A percentile compares a stretch with the other conserved stretches of the same genome.
These are phyloP conservation scores for Saimiri boliviensis DNA, from an alignment of 2,113 vertebrate genomes.

Conservation along the genomic window DNA sequence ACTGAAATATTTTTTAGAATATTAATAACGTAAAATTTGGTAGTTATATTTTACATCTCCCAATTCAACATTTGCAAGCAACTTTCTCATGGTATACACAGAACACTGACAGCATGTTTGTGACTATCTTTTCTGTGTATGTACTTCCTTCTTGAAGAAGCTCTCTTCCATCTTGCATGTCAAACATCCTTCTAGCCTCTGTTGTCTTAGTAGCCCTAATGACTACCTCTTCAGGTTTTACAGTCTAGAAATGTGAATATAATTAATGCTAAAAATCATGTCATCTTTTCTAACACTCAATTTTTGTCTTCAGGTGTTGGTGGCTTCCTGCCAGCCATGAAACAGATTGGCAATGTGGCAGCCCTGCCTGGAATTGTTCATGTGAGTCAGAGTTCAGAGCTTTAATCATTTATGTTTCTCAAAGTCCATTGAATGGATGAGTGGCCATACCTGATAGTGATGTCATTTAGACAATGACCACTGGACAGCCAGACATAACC, in stretches of 20 bases:
- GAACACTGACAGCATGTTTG: fast-evolving
- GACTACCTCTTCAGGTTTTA: neutral
- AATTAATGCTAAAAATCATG: neutral
- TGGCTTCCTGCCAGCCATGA: conserved; percentile 98
- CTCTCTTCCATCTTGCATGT: neutral
- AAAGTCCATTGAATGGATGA: neutral
- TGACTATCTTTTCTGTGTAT: neutral
- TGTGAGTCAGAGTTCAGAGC: conserved; percentile 84
- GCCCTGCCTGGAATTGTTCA: conserved; percentile 97
- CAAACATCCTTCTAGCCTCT: fast-evolving
- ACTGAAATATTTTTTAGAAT: neutral
- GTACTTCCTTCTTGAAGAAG: neutral
- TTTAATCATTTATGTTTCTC: neutral
- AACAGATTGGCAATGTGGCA: conserved; percentile 98
- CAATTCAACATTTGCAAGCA: neutral
- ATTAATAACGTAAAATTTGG: neutral
- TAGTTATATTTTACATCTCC: neutral
- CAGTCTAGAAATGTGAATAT: neutral
- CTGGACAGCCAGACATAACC: neutral
- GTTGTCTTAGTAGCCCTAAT: neutral
- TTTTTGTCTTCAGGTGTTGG: conserved; percentile 88
- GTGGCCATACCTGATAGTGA: neutral
- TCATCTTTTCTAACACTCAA: neutral
- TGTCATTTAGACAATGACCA: neutral
- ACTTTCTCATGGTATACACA: neutral